Percentiles rank a stretch among this genome's conserved stretches.
Evolutionary conservation across 2,888 invertebrate species (phyloP).

Genomic region (Pterostichus madidus): DNA sequence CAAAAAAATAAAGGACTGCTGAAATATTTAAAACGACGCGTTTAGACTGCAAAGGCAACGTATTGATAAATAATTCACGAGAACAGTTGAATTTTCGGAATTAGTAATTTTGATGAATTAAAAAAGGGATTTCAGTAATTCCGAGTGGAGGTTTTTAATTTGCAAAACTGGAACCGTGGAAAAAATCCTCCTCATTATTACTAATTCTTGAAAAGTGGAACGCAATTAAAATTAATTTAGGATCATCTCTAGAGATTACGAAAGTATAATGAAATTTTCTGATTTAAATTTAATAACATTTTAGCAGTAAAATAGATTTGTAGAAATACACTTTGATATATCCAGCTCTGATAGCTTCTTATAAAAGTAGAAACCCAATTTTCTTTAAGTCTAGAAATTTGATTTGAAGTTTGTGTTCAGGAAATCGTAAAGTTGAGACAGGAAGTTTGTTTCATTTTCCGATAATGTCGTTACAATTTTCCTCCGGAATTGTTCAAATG

Average conservation of each 20-base stretch:
- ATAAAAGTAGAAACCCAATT: background rate
- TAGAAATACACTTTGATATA: too few relatives aligned
- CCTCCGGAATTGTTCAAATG: too few relatives aligned
- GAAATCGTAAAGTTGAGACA: background rate
- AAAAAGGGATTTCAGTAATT: too few relatives aligned
- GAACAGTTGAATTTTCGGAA: background rate
- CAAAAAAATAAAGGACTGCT: background rate
- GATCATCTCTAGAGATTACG: conserved; percentile 14
- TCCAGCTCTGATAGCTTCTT: background rate
- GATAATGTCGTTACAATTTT: too few relatives aligned
- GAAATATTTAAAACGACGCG: conserved; percentile 36
- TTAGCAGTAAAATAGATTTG: too few relatives aligned
- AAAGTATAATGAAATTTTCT: background rate
- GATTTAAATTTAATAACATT: background rate
- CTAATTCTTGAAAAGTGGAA: conserved; percentile 31
- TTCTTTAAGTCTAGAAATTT: background rate
- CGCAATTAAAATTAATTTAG: conserved; percentile 19
- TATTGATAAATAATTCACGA: conserved; percentile 29
- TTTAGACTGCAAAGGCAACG: background rate
- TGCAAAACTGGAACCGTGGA: conserved; percentile 13
- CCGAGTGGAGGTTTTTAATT: conserved; percentile 31
- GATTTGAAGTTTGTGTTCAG: conserved; percentile 6
- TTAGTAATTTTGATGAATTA: too few relatives aligned
- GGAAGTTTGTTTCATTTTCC: too few relatives aligned
- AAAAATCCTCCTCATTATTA: conserved; percentile 8